A percentile compares a stretch with the other conserved stretches of the same genome.
phyloP scores from a whole-genome alignment of 2,113 vertebrate genomes.

The Gambusia affinis region DNA sequence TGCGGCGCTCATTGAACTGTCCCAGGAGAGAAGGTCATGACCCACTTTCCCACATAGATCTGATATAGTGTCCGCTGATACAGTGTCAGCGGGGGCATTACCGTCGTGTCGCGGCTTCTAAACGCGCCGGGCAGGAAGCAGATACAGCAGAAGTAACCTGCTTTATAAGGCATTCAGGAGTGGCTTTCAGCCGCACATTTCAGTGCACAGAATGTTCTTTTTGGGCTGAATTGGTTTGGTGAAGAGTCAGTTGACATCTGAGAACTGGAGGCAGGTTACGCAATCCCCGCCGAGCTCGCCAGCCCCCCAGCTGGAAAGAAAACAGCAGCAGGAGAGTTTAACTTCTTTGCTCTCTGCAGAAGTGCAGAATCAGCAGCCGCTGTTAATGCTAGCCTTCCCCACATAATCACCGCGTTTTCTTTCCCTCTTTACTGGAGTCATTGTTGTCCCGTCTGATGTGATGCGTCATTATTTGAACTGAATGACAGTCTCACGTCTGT shows the following conservation, averaged over 20 bases:
- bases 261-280: constrained; percentile 7
- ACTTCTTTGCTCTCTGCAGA: constrained; percentile 13
- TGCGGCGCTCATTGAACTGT: constrained; percentile 18
- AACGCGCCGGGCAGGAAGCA: neutral
- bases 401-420: neutral
- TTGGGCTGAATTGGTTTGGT: neutral
- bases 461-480: constrained; percentile 7
- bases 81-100: neutral
- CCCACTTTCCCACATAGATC: constrained; percentile 31
- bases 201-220: constrained; percentile 14
- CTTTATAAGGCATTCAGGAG: neutral
- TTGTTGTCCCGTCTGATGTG: neutral
- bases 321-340: constrained; percentile 1
- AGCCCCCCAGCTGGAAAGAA: constrained; percentile 8
- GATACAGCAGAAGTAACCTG: neutral
- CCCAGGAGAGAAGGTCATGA: constrained; percentile 17
- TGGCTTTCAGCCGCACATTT: neutral
- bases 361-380: neutral
- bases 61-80: neutral
- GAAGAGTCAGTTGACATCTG: constrained; percentile 12
- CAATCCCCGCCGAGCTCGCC: constrained; percentile 34
- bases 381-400: neutral
- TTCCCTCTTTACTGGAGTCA: neutral
- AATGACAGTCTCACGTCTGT: neutral
- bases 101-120: constrained; percentile 5